These are phyloP conservation scores for Tenualosa ilisha DNA, from an alignment of 2,797 vertebrate species.

Conservation along the genomic window DNA sequence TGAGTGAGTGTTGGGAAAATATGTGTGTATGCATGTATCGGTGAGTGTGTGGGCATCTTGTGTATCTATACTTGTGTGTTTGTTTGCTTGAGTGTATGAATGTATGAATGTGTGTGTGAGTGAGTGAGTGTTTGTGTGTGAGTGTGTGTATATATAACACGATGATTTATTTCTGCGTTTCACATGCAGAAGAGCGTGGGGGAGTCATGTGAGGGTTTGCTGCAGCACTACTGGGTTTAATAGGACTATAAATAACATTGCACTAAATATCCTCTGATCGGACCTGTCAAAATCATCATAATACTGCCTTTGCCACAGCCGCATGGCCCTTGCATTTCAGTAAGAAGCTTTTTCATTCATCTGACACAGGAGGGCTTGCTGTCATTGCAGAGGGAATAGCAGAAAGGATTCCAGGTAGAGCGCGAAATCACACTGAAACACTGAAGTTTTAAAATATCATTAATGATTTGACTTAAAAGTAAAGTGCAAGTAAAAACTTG, in stretches of 20 bases:
- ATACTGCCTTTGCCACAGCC: background rate
- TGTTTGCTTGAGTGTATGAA: too few relatives aligned
- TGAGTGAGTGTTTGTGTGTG: background rate
- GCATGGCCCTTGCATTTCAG: background rate
- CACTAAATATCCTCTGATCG: background rate
- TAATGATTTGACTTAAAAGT: too few relatives aligned
- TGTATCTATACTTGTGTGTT: too few relatives aligned
- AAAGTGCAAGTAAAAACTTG: background rate
- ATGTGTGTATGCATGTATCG: too few relatives aligned
- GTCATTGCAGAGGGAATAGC: background rate
- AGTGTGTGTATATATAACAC: background rate
- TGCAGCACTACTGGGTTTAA: background rate
- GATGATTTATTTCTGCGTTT: background rate
- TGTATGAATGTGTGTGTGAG: too few relatives aligned
- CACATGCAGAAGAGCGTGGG: background rate
- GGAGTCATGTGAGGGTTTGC: background rate
- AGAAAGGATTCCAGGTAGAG: background rate
- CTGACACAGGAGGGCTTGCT: background rate
- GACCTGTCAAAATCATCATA: conserved; percentile 3
- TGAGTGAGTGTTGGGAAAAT: too few relatives aligned
- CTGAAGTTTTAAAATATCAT: background rate
- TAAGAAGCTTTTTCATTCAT: background rate
- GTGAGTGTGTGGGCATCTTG: too few relatives aligned
- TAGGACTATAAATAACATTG: background rate
- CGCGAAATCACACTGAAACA: background rate